Conservation (phyloP, 2,888 invertebrate genomes). For the Neocrepidodera transversa region DNA sequence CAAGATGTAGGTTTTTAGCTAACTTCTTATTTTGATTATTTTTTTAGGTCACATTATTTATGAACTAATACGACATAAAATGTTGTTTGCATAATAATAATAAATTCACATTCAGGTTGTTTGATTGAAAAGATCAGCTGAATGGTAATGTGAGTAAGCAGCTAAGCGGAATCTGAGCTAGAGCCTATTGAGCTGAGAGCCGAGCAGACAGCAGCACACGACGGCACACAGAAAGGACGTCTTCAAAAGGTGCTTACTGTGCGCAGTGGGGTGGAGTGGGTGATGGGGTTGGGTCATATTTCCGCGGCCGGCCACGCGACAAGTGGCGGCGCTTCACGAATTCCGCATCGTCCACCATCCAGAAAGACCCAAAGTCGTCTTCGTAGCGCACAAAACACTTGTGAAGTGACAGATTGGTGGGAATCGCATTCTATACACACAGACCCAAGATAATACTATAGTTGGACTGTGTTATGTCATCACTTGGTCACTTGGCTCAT, state of each 20-base stretch:
- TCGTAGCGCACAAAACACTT: slow-evolving; percentile 99
- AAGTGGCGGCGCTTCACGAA: slow-evolving; percentile 96
- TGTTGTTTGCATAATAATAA: too few relatives aligned
- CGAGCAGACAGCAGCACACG: slow-evolving; percentile 54
- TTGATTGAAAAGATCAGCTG: slow-evolving; percentile 10
- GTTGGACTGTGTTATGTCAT: too few relatives aligned
- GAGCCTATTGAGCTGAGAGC: slow-evolving; percentile 48
- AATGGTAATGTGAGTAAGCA: slow-evolving; percentile 11
- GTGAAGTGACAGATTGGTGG: slow-evolving; percentile 98
- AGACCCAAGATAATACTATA: slow-evolving; percentile 71
- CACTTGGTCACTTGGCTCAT: too few relatives aligned
- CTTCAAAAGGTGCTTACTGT: slow-evolving; percentile 61
- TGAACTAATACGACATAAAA: too few relatives aligned
- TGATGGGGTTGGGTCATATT: slow-evolving; percentile 89
- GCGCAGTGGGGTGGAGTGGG: slow-evolving; percentile 62
- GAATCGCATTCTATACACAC: slow-evolving; percentile 95
- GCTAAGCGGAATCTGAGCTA: slow-evolving; percentile 38
- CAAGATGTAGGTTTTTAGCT: too few relatives aligned
- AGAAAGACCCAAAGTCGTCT: slow-evolving; percentile 98
- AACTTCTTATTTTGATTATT: too few relatives aligned
- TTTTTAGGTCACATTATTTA: too few relatives aligned
- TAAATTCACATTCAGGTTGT: too few relatives aligned
- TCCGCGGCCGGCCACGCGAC: slow-evolving; percentile 94
- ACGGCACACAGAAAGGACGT: slow-evolving; percentile 44
- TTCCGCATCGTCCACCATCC: slow-evolving; percentile 99